Percentiles rank a stretch among this genome's conserved stretches.
Conservation (phyloP, 1,140 invertebrate species). For the Sminthurinus signatus region DNA sequence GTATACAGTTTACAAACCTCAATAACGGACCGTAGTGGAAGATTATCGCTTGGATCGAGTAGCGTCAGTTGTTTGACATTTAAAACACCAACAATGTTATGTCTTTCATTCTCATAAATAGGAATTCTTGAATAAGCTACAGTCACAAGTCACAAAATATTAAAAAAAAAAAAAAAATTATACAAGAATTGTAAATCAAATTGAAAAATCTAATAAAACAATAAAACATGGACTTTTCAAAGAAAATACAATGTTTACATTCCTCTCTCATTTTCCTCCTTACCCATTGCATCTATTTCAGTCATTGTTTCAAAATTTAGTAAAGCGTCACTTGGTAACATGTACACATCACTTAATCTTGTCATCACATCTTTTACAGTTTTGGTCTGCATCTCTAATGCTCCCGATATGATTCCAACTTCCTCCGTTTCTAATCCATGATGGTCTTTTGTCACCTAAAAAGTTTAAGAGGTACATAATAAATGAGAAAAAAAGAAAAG, state of each 20-base stretch:
- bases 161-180: not conserved
- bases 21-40: slow-evolving; percentile 55
- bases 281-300: slow-evolving; percentile 50
- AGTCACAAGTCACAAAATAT: not conserved
- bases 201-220: not conserved
- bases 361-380: slow-evolving; percentile 55
- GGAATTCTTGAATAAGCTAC: slow-evolving; percentile 55
- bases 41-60: slow-evolving; percentile 57
- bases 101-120: slow-evolving; percentile 52
- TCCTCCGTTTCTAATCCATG: slow-evolving; percentile 51
- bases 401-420: slow-evolving; percentile 55
- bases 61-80: slow-evolving; percentile 62
- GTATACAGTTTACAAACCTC: no score
- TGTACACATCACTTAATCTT: slow-evolving; percentile 52
- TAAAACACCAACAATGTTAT: slow-evolving; percentile 56
- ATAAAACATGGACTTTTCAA: not conserved
- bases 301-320: slow-evolving; percentile 56
- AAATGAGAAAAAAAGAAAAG: no score
- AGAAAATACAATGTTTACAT: no score
- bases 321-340: slow-evolving; percentile 50
- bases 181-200: slow-evolving; percentile 5
- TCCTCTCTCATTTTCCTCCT: no score
- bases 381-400: slow-evolving; percentile 52
- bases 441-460: slow-evolving; percentile 43
- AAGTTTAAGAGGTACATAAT: not conserved